Conservation (phyloP, 2,888 invertebrate genomes). For the Anodontia alba region DNA sequence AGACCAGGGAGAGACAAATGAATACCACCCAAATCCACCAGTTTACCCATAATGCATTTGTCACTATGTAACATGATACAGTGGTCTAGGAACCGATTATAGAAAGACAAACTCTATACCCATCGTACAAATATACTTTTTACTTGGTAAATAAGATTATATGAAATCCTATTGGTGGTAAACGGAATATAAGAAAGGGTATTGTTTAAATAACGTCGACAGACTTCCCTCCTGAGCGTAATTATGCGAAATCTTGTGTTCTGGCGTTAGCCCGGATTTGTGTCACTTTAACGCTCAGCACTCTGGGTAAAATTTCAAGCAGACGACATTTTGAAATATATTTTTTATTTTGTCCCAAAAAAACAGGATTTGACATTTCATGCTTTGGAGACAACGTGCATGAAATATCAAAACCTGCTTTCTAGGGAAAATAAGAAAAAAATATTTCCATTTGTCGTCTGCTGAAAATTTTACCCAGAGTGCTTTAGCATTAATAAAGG, state of each 20-base stretch:
- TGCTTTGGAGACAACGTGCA: too few relatives aligned
- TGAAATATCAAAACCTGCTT: too few relatives aligned
- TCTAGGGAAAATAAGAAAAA: too few relatives aligned
- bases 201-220: constrained; percentile 3
- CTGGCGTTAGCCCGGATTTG: background rate
- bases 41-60: constrained; percentile 7
- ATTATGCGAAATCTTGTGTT: constrained; percentile 4
- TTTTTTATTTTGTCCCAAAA: too few relatives aligned
- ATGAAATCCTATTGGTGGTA: constrained; percentile 38
- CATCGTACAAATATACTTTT: constrained; percentile 18
- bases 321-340: too few relatives aligned
- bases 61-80: background rate
- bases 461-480: too few relatives aligned
- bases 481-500: too few relatives aligned
- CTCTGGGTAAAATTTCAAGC: too few relatives aligned
- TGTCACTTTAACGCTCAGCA: too few relatives aligned
- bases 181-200: constrained; percentile 8
- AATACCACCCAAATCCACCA: constrained; percentile 8
- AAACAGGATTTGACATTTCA: too few relatives aligned
- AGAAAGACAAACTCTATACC: constrained; percentile 11
- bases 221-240: background rate
- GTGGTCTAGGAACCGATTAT: constrained; percentile 2
- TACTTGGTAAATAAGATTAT: constrained; percentile 58
- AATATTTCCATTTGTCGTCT: too few relatives aligned
- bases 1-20: background rate